Base-by-base conservation (phyloP, 2,113 vertebrate species). In the Anthoscopus minutus region DNA sequence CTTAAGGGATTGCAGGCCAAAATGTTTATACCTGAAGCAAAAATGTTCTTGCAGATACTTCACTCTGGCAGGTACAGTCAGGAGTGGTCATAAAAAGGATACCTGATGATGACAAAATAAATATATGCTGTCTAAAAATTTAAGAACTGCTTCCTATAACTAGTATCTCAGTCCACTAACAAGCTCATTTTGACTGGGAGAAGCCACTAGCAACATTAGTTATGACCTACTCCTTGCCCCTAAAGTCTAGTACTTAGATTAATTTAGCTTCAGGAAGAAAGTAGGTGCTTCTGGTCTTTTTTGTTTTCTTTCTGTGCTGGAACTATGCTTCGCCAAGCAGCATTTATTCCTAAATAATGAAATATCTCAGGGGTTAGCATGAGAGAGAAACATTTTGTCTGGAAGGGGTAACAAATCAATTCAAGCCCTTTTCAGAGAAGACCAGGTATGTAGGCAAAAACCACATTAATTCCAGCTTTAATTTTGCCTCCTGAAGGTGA, bases 401-500 rank as follows among this genome's bases (percentile, higher is more conserved):
- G 53, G 78, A 92, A 94, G 65, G 56, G 35, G 78, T 80, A 53
- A 93, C 60, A 92, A 94, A 96, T 88, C 84, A 80, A 61, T 48
- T 76, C 85, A 90, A 93, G 57, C 65, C 30, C 48, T 96, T 93
- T 94, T 74, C 82, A 94, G 51, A 78, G 45, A 54, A 82, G 15
- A 79, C 18, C 53, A 91, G 62, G 79, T 94, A 81, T 74, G 69
- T 66, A 91, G 64, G 77, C 37, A 84, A 71, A 31, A 70, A 89
- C 57, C 17, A 80, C 53, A 81, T 88, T 92, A 81, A 94, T 82
- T 88, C 64, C 15, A 83, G 14, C 53, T 88, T 88, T 72, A 51
- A 56, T 89, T 96, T 92, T 89, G 23, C 53, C 45, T 78, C 35
- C 50, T 64, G 56, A 53, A 92, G n/a, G 50, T 93, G 54, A 88